phyloP scores from a whole-genome alignment of 2,888 invertebrate species.

The Cerceris rybyensis region DNA sequence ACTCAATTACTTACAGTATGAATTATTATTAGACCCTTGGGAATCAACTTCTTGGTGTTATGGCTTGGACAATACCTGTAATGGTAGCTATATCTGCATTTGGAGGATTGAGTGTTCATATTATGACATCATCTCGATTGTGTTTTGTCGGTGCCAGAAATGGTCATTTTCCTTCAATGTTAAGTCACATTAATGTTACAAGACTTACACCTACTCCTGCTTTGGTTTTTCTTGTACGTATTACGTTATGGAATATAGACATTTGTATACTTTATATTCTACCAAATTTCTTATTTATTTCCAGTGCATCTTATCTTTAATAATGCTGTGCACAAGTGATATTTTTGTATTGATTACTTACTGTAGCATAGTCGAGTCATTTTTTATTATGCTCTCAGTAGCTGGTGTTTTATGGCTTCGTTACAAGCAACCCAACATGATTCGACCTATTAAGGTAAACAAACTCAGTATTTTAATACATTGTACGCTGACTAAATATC shows the following conservation, averaged over 20 bases:
- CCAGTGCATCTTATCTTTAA: conserved; percentile 91
- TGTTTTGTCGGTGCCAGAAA: conserved; percentile 95
- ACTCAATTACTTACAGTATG: not conserved
- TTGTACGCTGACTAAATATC: too few relatives aligned
- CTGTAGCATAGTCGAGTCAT: conserved; percentile 95
- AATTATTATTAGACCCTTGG: conserved; percentile 89
- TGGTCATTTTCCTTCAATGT: conserved; percentile 92
- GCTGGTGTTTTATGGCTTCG: conserved; percentile 92
- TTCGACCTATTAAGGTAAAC: conserved; percentile 91
- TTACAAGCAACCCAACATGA: conserved; percentile 89
- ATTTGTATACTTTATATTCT: not conserved
- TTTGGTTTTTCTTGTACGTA: conserved; percentile 90
- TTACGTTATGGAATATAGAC: not conserved
- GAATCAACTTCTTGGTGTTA: conserved; percentile 87
- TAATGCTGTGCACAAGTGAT: conserved; percentile 93
- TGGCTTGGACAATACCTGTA: conserved; percentile 92
- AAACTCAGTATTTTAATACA: not conserved
- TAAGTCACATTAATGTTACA: conserved; percentile 90
- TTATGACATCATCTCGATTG: conserved; percentile 97
- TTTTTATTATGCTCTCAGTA: conserved; percentile 94
- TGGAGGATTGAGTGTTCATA: conserved; percentile 96
- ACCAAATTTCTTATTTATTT: conserved; percentile 62
- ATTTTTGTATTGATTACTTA: conserved; percentile 94
- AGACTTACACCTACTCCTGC: conserved; percentile 91
- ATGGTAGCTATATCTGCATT: conserved; percentile 96